phyloP scores from a whole-genome alignment of 2,888 invertebrate genomes.

The Acheta domesticus region DNA sequence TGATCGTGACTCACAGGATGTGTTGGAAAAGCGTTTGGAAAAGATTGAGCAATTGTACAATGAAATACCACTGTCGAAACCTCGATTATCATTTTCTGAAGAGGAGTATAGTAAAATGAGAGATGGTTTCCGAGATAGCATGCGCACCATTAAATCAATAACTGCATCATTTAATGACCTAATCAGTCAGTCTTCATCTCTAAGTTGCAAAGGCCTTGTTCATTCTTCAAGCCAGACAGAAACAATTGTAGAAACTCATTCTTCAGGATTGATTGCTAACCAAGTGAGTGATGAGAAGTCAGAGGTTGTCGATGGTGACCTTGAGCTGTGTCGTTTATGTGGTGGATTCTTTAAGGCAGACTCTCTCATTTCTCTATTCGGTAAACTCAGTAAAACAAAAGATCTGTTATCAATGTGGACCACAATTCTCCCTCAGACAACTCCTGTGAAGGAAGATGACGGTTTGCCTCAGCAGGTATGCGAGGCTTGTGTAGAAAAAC shows the following conservation, averaged over 20 bases:
- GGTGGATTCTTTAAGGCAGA: not conserved
- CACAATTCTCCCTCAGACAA: not conserved
- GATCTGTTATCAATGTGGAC: not conserved
- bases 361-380: not conserved
- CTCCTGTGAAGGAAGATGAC: slow-evolving; percentile 27
- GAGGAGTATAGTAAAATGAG: not conserved
- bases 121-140: not conserved
- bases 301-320: too few relatives aligned
- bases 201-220: too few relatives aligned
- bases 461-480: slow-evolving; percentile 30
- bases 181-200: too few relatives aligned
- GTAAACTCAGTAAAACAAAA: not conserved
- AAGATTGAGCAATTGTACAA: slow-evolving; percentile 4
- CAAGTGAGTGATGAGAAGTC: too few relatives aligned
- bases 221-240: too few relatives aligned
- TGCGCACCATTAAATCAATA: not conserved
- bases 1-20: too few relatives aligned
- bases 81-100: not conserved
- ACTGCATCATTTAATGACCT: not conserved
- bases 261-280: too few relatives aligned
- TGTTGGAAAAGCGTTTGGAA: not conserved
- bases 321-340: not conserved
- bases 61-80: not conserved
- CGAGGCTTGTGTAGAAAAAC: slow-evolving; percentile 21
- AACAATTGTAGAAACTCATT: too few relatives aligned